Percentiles rank a stretch among this genome's conserved stretches.
These are phyloP conservation scores for Otolemur crassicaudatus DNA, from an alignment of 2,797 vertebrate genomes.

Conservation along the genomic window DNA sequence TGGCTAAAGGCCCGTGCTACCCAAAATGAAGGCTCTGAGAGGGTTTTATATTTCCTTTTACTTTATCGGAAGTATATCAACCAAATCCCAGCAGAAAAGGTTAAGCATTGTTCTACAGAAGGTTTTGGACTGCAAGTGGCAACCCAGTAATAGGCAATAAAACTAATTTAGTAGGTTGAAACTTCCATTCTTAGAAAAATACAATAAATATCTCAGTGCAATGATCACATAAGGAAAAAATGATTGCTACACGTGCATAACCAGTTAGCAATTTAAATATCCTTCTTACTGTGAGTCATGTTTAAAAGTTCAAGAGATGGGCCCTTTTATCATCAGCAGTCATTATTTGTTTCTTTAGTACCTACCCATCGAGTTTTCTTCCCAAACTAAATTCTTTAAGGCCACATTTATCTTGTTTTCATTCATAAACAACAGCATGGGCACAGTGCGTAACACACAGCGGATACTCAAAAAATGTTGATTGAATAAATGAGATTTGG, in stretches of 20 bases:
- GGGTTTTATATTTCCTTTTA: slow-evolving; percentile 1
- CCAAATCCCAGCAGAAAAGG: slow-evolving; percentile 17
- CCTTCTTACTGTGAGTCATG: background rate
- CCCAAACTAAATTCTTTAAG: background rate
- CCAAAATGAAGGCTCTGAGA: background rate
- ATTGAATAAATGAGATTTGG: background rate
- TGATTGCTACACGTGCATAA: background rate
- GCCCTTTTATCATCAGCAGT: background rate
- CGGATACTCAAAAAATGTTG: background rate
- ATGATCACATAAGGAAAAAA: slow-evolving; percentile 4
- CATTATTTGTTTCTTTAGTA: background rate
- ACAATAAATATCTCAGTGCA: slow-evolving; percentile 43
- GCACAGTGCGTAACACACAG: background rate
- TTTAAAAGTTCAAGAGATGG: slow-evolving; percentile 27
- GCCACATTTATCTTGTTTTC: background rate
- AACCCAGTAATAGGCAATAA: slow-evolving; percentile 34
- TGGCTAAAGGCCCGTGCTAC: background rate
- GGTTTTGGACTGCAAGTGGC: slow-evolving; percentile 3
- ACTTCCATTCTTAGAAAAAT: slow-evolving; percentile 12
- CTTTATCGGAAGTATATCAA: slow-evolving; percentile 35
- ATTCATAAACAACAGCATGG: background rate
- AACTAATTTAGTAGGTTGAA: slow-evolving; percentile 40
- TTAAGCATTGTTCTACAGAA: background rate
- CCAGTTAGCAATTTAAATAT: background rate
- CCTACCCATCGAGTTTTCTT: background rate